These are phyloP conservation scores for Glyphotaelius pellucidus DNA, from an alignment of 2,888 invertebrate species.

Conservation along the genomic window DNA sequence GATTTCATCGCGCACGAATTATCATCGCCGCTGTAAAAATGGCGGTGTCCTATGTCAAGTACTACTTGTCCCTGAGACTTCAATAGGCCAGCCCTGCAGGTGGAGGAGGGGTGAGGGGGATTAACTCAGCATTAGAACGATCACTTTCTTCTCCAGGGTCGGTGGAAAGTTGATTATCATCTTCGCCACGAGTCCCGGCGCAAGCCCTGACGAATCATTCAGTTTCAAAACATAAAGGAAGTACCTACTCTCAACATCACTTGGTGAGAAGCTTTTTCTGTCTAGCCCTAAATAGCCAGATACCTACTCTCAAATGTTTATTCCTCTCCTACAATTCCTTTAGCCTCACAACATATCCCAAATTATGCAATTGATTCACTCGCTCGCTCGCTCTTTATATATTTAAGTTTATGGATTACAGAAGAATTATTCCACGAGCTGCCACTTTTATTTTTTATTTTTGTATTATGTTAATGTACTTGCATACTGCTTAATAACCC, in stretches of 20 bases:
- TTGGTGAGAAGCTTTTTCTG: background rate
- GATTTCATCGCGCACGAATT: conserved; percentile 53
- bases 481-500: too few species aligned
- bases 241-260: background rate
- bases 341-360: too few species aligned
- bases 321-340: too few species aligned
- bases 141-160: conserved; percentile 13
- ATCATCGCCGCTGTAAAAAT: conserved; percentile 24
- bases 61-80: background rate
- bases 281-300: too few species aligned
- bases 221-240: background rate
- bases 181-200: background rate
- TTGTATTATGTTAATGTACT: too few species aligned
- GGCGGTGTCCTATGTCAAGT: background rate
- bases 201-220: background rate
- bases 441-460: too few species aligned
- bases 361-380: too few species aligned
- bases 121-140: background rate
- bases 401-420: too few species aligned
- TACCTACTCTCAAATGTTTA: too few species aligned
- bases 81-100: background rate
- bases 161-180: background rate
- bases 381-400: too few species aligned
- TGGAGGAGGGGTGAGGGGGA: background rate
- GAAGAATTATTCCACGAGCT: too few species aligned